These are phyloP conservation scores for Dreissena polymorpha DNA, from an alignment of 1,140 invertebrate species.

Conservation along the genomic window DNA sequence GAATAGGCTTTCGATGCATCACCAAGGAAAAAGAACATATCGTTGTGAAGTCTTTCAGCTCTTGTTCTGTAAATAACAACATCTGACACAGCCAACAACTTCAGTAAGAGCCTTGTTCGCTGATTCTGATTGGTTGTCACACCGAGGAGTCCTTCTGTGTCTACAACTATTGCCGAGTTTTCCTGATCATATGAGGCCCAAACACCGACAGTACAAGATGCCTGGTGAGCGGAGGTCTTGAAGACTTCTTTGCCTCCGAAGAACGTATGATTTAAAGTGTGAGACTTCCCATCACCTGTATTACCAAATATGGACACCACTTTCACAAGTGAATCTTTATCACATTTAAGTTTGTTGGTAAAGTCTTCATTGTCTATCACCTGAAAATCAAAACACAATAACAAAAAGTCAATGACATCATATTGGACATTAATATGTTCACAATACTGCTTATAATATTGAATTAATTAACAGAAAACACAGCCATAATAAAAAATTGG, in stretches of 20 bases:
- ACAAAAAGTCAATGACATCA: background rate
- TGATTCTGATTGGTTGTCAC: constrained; percentile 86
- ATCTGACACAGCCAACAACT: constrained; percentile 90
- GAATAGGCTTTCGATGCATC: constrained; percentile 88
- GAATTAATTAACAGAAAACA: background rate
- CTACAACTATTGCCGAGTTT: constrained; percentile 86
- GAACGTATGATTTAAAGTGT: constrained; percentile 90
- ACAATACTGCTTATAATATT: too few species aligned
- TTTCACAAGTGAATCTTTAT: constrained; percentile 83
- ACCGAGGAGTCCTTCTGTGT: constrained; percentile 89
- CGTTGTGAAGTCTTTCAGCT: constrained; percentile 88
- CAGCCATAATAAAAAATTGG: background rate
- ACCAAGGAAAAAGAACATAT: constrained; percentile 90
- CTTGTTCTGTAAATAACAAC: constrained; percentile 90
- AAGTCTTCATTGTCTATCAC: constrained; percentile 77
- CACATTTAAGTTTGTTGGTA: constrained; percentile 73
- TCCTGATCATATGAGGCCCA: constrained; percentile 88
- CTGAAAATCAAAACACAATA: constrained; percentile 61
- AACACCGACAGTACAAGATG: constrained; percentile 89
- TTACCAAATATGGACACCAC: constrained; percentile 94
- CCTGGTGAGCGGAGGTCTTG: constrained; percentile 86
- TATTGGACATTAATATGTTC: too few species aligned
- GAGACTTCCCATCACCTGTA: constrained; percentile 92
- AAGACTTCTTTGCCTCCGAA: constrained; percentile 89
- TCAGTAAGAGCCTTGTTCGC: constrained; percentile 87